Evolutionary conservation across 2,888 invertebrate species (phyloP), one percentile per base, ranked within the genome.

Genomic region (Acleris sparsana): DNA sequence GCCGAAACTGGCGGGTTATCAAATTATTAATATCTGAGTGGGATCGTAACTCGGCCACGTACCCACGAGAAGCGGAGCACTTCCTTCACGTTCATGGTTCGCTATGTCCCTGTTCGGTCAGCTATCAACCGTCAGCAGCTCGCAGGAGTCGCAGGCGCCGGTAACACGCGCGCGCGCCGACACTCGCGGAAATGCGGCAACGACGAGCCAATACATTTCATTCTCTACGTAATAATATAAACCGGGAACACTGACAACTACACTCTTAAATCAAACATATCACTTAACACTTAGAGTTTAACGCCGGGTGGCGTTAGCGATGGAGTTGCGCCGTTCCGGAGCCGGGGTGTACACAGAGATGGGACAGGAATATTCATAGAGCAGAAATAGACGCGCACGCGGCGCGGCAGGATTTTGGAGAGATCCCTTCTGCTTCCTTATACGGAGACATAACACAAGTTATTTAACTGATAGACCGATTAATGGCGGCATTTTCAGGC

Each of bases 361-460:
- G 83, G 79, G 86, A 86, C 87, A 84, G 77, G 77, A 87, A 86
- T 88, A 87, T 85, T 82, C 82, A 80, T 82, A 79, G 77, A 75
- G 75, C 85, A 80, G 80, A 86, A 88, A 88, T 88, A 88, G 84
- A 74, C 72, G 63, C 72, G 72, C 70, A 69, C 68, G 67, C 72
- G 71, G 62, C 71, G 72, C 69, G 39, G 25, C 53, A 56, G 63
- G 67, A 53, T 63, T 58, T 58, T 58, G 69, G 57, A 61, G 55
- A 53, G 52, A 46, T 48, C 60, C 11, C 44, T 55, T 25, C 64
- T 11, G 33, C 29, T 74, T 73, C 73, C 74, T 72, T 73, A 61
- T 69, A 66, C 56, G 69, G 72, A 48, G 48, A 13, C 46, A 53
- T 39, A 18, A 43, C 39, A 16, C 20, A 16, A 39, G 18, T 9